Conservation (phyloP, 2,888 invertebrate genomes). For the Ethmia dodecea region DNA sequence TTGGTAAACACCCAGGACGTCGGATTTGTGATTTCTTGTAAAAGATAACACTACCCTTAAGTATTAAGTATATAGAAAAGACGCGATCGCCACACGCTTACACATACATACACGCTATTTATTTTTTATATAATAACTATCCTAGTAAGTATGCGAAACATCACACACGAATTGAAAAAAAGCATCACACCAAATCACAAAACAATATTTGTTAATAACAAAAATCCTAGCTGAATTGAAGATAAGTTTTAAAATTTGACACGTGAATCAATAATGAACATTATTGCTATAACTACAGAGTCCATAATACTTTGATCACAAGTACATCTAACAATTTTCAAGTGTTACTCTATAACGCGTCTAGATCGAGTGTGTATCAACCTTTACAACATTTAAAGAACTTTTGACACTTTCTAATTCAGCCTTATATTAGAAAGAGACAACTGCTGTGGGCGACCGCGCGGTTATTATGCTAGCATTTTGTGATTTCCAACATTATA, state of each 20-base stretch:
- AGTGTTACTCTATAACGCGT: background rate
- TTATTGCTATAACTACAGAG: slow-evolving; percentile 69
- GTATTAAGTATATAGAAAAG: slow-evolving; percentile 46
- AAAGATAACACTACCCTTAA: slow-evolving; percentile 71
- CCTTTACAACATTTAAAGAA: slow-evolving; percentile 25
- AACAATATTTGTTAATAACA: slow-evolving; percentile 27
- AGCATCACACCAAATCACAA: slow-evolving; percentile 53
- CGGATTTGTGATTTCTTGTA: slow-evolving; percentile 70
- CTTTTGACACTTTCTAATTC: slow-evolving; percentile 70
- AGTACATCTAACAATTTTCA: slow-evolving; percentile 20
- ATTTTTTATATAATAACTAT: slow-evolving; percentile 26
- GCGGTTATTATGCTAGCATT: slow-evolving; percentile 16
- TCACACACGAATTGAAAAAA: slow-evolving; percentile 38
- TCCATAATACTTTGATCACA: slow-evolving; percentile 68
- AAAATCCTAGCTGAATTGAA: slow-evolving; percentile 30
- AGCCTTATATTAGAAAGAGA: slow-evolving; percentile 75
- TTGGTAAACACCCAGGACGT: slow-evolving; percentile 35
- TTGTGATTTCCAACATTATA: slow-evolving; percentile 11
- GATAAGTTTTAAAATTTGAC: slow-evolving; percentile 27
- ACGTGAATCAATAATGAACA: slow-evolving; percentile 37
- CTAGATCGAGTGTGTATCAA: slow-evolving; percentile 7
- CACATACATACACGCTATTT: slow-evolving; percentile 32
- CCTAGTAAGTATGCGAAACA: slow-evolving; percentile 38
- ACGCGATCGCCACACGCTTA: slow-evolving; percentile 59
- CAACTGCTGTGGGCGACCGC: slow-evolving; percentile 57